Conservation (phyloP, 2,797 vertebrate genomes). For the Ceryle rudis region DNA sequence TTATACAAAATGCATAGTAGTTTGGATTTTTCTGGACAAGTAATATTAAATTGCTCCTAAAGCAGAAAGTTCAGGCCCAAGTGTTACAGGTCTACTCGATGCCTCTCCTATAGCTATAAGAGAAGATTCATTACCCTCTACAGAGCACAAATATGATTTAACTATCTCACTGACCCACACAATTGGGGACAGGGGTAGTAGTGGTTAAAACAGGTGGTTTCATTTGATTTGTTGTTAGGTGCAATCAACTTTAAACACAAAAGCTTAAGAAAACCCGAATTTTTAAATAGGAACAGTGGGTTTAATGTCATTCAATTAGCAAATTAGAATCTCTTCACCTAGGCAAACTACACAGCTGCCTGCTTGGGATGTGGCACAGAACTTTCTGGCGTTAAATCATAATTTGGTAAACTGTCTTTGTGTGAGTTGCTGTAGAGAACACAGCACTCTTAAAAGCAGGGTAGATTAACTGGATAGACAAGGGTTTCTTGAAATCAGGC, state of each 20-base stretch:
- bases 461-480: not conserved
- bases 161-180: not conserved
- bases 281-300: not conserved
- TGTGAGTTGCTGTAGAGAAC: not conserved
- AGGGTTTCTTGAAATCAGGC: not conserved
- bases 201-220: not conserved
- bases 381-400: not conserved
- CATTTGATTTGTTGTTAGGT: not conserved
- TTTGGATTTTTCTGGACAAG: not conserved
- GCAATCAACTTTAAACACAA: not conserved
- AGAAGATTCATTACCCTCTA: not conserved
- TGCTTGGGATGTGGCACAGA: not conserved
- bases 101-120: not conserved
- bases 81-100: not conserved
- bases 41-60: not conserved
- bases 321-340: not conserved
- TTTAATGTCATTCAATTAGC: not conserved
- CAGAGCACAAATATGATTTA: not conserved
- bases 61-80: not conserved
- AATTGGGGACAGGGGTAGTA: not conserved
- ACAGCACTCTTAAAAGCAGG: not conserved
- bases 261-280: not conserved
- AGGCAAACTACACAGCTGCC: not conserved
- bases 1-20: fast-evolving
- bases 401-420: no score